Evolutionary conservation across 2,888 invertebrate genomes (phyloP).

Genomic region (Dasysyrphus albostriatus): DNA sequence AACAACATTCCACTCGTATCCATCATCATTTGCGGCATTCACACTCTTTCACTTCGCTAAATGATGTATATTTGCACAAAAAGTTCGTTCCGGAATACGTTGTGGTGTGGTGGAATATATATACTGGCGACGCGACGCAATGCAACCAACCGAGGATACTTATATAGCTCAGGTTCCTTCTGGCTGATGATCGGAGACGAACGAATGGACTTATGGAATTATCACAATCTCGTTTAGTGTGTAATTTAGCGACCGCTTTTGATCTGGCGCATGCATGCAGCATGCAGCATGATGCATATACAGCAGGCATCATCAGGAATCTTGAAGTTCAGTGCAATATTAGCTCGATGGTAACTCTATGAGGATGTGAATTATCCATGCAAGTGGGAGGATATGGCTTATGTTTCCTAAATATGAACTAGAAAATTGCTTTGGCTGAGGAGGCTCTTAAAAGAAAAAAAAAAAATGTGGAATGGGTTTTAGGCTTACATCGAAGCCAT

Average conservation of each 20-base stretch:
- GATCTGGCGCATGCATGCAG: conserved; percentile 74
- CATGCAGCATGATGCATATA: not conserved
- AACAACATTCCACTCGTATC: conserved; percentile 50
- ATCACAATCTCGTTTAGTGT: conserved; percentile 76
- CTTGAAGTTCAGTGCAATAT: not conserved
- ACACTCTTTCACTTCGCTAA: conserved; percentile 76
- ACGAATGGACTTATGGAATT: conserved; percentile 72
- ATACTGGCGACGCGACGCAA: not conserved
- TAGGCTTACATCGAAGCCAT: conserved; percentile 35
- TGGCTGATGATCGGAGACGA: conserved; percentile 36
- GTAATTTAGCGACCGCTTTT: conserved; percentile 76
- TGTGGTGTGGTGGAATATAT: not conserved
- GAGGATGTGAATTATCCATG: conserved; percentile 75
- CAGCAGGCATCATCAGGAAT: conserved; percentile 35
- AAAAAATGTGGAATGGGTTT: conserved; percentile 6
- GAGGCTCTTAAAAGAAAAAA: not conserved
- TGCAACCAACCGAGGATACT: not conserved
- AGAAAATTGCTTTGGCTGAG: conserved; percentile 60
- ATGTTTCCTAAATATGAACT: conserved; percentile 72
- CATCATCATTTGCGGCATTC: conserved; percentile 76
- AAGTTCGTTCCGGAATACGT: conserved; percentile 59
- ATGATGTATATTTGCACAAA: conserved; percentile 76
- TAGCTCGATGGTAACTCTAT: conserved; percentile 48
- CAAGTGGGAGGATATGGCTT: conserved; percentile 70
- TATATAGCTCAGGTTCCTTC: conserved; percentile 36